phyloP scores from a whole-genome alignment of 2,888 invertebrate genomes.

The Cosmorhoe ocellata region DNA sequence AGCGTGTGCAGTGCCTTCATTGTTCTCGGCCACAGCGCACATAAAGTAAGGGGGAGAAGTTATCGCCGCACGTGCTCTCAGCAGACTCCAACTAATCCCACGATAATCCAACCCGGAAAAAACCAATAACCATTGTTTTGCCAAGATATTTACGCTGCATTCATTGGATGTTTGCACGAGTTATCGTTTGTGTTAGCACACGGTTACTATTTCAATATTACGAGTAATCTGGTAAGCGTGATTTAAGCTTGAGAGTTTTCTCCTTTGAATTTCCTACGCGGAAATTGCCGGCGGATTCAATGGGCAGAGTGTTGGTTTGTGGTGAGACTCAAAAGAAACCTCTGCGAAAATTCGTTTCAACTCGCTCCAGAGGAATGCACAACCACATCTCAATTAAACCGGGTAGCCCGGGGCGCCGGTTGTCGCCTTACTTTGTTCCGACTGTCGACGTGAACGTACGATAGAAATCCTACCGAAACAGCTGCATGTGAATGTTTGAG shows the following conservation, averaged over 20 bases:
- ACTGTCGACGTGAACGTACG: conserved; percentile 51
- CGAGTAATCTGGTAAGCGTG: conserved; percentile 53
- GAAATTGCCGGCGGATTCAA: conserved; percentile 19
- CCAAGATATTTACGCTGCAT: conserved; percentile 62
- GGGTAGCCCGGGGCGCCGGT: conserved; percentile 45
- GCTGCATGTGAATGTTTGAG: conserved; percentile 55
- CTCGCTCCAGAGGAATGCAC: conserved; percentile 49
- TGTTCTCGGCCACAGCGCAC: conserved; percentile 46
- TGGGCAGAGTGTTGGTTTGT: conserved; percentile 30
- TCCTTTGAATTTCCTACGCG: conserved; percentile 30
- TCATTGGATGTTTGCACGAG: conserved; percentile 64
- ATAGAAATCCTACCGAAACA: conserved; percentile 50
- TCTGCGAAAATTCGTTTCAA: conserved; percentile 41
- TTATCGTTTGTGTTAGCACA: conserved; percentile 61
- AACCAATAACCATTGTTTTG: conserved; percentile 72
- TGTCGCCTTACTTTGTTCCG: conserved; percentile 53
- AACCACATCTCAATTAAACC: conserved; percentile 61
- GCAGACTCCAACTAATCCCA: conserved; percentile 60
- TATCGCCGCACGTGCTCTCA: conserved; percentile 65
- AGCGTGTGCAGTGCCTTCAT: conserved; percentile 48
- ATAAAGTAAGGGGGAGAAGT: conserved; percentile 35
- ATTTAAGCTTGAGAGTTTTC: conserved; percentile 48
- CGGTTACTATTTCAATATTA: conserved; percentile 57
- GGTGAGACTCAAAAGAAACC: conserved; percentile 29
- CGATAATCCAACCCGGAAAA: conserved; percentile 75